Evolutionary conservation across 2,797 vertebrate species (phyloP).

Genomic region (Cetoscarus ocellatus): DNA sequence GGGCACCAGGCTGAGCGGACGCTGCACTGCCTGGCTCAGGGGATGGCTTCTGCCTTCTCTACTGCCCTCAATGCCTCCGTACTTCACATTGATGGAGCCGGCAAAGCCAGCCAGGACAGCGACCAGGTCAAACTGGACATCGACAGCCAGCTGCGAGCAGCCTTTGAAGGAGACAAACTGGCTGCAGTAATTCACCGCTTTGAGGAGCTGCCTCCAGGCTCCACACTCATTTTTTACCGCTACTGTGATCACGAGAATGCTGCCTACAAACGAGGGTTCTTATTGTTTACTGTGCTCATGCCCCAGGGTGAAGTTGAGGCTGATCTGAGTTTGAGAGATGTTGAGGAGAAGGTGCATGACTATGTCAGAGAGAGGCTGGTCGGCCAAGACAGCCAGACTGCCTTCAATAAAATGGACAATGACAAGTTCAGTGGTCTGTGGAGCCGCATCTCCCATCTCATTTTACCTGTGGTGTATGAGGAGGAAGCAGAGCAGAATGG

Average conservation of each 20-base stretch:
- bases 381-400: slow-evolving; percentile 18
- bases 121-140: slow-evolving; percentile 88
- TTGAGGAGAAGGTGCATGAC: slow-evolving; percentile 90
- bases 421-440: slow-evolving; percentile 93
- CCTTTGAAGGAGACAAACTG: slow-evolving; percentile 83
- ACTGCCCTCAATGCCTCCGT: slow-evolving; percentile 76
- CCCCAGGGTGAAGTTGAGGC: slow-evolving; percentile 79
- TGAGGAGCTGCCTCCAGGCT: slow-evolving; percentile 89
- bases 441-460: slow-evolving; percentile 95
- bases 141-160: slow-evolving; percentile 83
- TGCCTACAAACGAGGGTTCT: slow-evolving; percentile 89
- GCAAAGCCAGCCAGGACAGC: slow-evolving; percentile 78
- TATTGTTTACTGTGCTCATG: slow-evolving; percentile 91
- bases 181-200: slow-evolving; percentile 90
- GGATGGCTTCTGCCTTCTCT: slow-evolving; percentile 85
- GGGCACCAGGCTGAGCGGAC: slow-evolving; percentile 84
- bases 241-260: slow-evolving; percentile 95
- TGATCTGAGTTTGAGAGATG: slow-evolving; percentile 64
- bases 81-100: slow-evolving; percentile 82
- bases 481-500: slow-evolving; percentile 78
- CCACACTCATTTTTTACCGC: slow-evolving; percentile 96
- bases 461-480: slow-evolving; percentile 88
- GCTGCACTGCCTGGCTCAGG: slow-evolving; percentile 86
- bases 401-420: slow-evolving; percentile 86
- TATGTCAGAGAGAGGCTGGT: slow-evolving; percentile 87